Percentiles rank a stretch among this genome's conserved stretches.
Conservation (phyloP, 2,113 vertebrate genomes). For the Euleptes europaea region DNA sequence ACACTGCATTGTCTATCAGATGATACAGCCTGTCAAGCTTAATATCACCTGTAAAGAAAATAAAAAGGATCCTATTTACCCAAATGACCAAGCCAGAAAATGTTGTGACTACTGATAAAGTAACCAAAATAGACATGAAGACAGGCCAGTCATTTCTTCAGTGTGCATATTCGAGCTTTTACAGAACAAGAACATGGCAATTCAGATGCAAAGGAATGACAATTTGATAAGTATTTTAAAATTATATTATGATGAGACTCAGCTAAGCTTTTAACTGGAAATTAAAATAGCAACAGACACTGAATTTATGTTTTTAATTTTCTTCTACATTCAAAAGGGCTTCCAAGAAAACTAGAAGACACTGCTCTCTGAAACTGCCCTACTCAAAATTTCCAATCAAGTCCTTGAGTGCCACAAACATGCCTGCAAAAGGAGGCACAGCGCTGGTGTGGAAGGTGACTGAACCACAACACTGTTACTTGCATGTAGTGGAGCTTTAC, state of each 20-base stretch:
- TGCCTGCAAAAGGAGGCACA: not conserved
- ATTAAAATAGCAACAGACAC: not conserved
- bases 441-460: not conserved
- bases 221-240: not conserved
- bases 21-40: not conserved
- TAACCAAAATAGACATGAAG: not conserved
- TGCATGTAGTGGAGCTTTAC: not conserved
- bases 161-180: not conserved
- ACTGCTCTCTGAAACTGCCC: not conserved
- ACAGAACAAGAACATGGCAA: rapidly evolving
- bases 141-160: not conserved
- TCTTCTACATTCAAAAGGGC: not conserved
- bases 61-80: not conserved
- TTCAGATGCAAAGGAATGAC: not conserved
- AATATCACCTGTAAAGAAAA: not conserved
- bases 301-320: not conserved
- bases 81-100: not conserved
- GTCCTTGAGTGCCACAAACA: not conserved
- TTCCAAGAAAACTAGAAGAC: not conserved
- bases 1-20: conserved; percentile 1
- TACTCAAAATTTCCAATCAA: not conserved
- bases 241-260: not conserved
- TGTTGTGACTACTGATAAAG: not conserved
- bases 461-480: not conserved
- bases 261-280: not conserved